Evolutionary conservation across 2,797 vertebrate genomes (phyloP).

Genomic region (Anabas testudineus): DNA sequence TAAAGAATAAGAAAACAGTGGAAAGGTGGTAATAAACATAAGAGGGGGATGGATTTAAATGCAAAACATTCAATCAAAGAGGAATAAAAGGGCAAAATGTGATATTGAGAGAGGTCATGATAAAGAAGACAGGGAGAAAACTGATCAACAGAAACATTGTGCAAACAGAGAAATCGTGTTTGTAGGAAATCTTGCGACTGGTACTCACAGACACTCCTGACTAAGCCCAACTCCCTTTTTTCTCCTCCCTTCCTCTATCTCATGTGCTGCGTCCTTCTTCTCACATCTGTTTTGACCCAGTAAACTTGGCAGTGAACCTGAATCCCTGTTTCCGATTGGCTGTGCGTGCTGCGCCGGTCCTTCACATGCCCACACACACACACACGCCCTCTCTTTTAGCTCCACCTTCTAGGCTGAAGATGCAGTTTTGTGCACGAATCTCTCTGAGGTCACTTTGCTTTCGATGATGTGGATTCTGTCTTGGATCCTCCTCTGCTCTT

Average conservation of each 20-base stretch:
- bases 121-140: background rate
- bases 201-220: conserved; percentile 12
- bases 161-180: background rate
- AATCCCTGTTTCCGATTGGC: conserved; percentile 50
- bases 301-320: conserved; percentile 69
- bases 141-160: background rate
- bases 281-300: conserved; percentile 62
- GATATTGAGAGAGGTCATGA: background rate
- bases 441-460: background rate
- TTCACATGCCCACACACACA: conserved; percentile 33
- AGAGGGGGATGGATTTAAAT: background rate
- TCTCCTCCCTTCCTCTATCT: conserved; percentile 25
- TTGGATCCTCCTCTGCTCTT: background rate
- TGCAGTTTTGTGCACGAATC: conserved; percentile 36
- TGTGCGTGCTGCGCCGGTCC: conserved; percentile 8
- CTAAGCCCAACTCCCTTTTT: conserved; percentile 2
- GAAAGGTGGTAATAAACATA: too few relatives aligned
- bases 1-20: background rate
- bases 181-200: conserved; percentile 16
- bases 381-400: conserved; percentile 4
- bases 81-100: background rate
- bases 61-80: conserved; percentile 7
- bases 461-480: background rate
- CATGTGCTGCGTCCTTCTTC: conserved; percentile 15
- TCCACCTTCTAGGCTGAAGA: conserved; percentile 29